Evolutionary conservation across 2,888 invertebrate genomes (phyloP), one percentile per base, ranked within the genome.

Genomic region (Catocala fraxini): DNA sequence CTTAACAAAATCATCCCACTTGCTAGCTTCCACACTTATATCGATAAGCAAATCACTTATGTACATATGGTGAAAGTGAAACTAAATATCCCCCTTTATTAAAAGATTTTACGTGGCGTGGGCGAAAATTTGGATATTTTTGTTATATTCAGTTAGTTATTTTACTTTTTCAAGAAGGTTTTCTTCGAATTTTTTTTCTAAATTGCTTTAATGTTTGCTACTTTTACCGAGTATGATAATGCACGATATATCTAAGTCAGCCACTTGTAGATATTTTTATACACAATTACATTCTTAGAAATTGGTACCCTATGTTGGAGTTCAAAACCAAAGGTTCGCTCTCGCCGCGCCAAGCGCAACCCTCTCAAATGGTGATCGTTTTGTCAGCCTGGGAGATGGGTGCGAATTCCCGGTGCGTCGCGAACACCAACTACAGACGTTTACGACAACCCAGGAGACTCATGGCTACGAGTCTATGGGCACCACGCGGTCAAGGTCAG

Each of bases 381-480:
- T 88, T 84, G 94, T 89, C 96, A 98, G 98, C 97, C 95, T 96
- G 95, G 98, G 98, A 93, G 97, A 98, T 95, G 98, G 98, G 94
- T 96, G 97, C 93, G 96, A 95, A 93, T 98, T 95, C 95, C 97
- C 97, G 82, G 97, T 97, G 89, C 96, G 97, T 84, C 95, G 96
- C 83, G 97, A 97, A 90, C 94, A 94, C 82, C 93, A 92, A 80
- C 88, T 93, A 70, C 92, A 92, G 88, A 89, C 93, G 68, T 93
- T 93, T 89, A 88, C 90, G 63, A 85, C 89, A 67, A 79, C 90
- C 59, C 90, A 86, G 80, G 92, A 92, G 69, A 75, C 87, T 66
- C 95, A 95, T 87, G 95, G 95, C 82, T 98, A 98, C 96, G 96
- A 98, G 95, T 97, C 98, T 82, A 98, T 98, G 98, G 98, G 97